Evolutionary conservation across 2,113 vertebrate species (phyloP).

Genomic region (Leucoraja erinaceus): DNA sequence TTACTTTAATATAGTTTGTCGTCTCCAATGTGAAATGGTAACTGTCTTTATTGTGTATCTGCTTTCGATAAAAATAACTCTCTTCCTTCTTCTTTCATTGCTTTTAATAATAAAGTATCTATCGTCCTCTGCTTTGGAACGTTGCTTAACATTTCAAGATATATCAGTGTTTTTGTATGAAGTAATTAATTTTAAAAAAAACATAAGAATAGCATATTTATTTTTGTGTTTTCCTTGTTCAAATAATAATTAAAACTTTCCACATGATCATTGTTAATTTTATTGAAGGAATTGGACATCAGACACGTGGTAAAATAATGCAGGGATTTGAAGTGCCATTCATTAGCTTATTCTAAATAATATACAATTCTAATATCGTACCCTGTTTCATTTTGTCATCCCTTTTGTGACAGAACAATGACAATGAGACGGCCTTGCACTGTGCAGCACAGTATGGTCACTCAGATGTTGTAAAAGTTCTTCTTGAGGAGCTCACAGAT

Average conservation of each 20-base stretch:
- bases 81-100: not conserved
- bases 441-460: constrained; percentile 95
- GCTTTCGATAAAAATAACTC: no score
- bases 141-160: not conserved
- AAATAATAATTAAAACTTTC: constrained; percentile 7
- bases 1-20: not conserved
- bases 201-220: not conserved
- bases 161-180: not conserved
- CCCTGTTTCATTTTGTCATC: not conserved
- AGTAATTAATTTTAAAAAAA: not conserved
- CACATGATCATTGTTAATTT: not conserved
- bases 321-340: not conserved
- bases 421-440: constrained; percentile 94
- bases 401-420: constrained; percentile 74
- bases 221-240: not conserved
- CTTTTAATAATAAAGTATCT: no score
- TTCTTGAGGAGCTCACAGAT: constrained; percentile 92
- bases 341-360: not conserved
- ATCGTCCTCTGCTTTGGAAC: not conserved
- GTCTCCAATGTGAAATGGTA: not conserved
- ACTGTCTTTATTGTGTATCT: not conserved
- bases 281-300: not conserved
- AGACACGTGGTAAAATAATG: not conserved
- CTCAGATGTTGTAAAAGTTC: constrained; percentile 81
- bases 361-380: not conserved